Conservation (phyloP, 2,113 vertebrate genomes). For the Verasper variegatus region DNA sequence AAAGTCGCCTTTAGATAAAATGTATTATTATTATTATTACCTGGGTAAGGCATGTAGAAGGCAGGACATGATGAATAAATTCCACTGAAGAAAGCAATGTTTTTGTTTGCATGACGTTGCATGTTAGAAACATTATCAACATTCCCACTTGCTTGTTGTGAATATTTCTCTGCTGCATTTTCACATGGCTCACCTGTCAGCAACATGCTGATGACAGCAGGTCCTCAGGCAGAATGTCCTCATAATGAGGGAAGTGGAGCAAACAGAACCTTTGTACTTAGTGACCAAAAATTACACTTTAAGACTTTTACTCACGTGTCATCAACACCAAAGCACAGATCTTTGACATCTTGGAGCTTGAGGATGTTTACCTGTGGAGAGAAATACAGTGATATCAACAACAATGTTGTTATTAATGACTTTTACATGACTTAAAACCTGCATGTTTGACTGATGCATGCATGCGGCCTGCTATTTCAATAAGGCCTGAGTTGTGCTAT, state of each 20-base stretch:
- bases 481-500: conserved; percentile 11
- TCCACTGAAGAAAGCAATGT: no score
- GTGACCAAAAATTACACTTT: no score
- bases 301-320: conserved; percentile 74
- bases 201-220: conserved; percentile 4
- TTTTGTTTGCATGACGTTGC: no score
- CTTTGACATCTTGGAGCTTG: conserved; percentile 73
- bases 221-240: neutral
- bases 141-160: no score
- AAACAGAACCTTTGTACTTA: neutral
- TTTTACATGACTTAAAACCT: neutral
- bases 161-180: no score
- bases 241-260: conserved; percentile 5
- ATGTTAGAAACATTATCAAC: no score
- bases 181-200: no score
- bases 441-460: neutral
- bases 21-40: no score
- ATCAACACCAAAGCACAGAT: conserved; percentile 75
- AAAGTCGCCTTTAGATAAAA: no score
- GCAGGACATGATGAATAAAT: no score
- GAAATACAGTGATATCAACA: conserved; percentile 10
- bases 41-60: no score
- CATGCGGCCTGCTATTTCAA: neutral
- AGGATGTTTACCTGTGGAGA: conserved; percentile 42
- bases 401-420: neutral